Conservation (phyloP, 2,797 vertebrate species). For the Anniella stebbinsi region DNA sequence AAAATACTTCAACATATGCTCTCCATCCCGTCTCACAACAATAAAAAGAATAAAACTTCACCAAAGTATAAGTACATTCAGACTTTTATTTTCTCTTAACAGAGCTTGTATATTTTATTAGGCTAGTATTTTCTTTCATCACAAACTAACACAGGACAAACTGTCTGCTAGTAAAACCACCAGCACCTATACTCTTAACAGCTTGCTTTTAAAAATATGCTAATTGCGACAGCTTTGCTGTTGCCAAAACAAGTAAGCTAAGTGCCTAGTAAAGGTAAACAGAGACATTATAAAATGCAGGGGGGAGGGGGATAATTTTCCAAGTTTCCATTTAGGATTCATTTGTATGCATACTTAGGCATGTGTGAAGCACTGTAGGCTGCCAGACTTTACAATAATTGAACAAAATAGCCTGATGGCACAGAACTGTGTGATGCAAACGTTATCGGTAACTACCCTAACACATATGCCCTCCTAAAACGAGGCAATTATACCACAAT, state of each 20-base stretch:
- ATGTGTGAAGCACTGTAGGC: slow-evolving; percentile 34
- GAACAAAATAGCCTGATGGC: slow-evolving; percentile 14
- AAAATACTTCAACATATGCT: neutral
- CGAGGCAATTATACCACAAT: neutral
- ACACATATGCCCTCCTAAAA: slow-evolving; percentile 26
- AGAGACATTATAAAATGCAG: slow-evolving; percentile 43
- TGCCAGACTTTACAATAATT: slow-evolving; percentile 27
- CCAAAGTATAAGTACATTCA: neutral
- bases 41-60: slow-evolving; percentile 1
- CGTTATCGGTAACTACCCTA: neutral
- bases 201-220: slow-evolving; percentile 33
- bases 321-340: slow-evolving; percentile 37
- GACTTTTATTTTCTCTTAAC: slow-evolving; percentile 37
- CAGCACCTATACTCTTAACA: slow-evolving; percentile 26
- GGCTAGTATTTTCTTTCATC: slow-evolving; percentile 19
- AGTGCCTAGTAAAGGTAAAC: slow-evolving; percentile 45
- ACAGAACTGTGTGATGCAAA: slow-evolving; percentile 17
- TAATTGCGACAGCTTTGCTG: slow-evolving; percentile 45
- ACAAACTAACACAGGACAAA: slow-evolving; percentile 16
- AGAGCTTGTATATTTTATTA: slow-evolving; percentile 31
- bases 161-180: slow-evolving; percentile 33
- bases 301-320: slow-evolving; percentile 4
- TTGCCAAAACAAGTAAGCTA: slow-evolving; percentile 46
- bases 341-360: slow-evolving; percentile 44
- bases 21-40: neutral